These are phyloP conservation scores for Ferdinandea cuprea DNA, from an alignment of 2,888 invertebrate genomes.

Conservation along the genomic window DNA sequence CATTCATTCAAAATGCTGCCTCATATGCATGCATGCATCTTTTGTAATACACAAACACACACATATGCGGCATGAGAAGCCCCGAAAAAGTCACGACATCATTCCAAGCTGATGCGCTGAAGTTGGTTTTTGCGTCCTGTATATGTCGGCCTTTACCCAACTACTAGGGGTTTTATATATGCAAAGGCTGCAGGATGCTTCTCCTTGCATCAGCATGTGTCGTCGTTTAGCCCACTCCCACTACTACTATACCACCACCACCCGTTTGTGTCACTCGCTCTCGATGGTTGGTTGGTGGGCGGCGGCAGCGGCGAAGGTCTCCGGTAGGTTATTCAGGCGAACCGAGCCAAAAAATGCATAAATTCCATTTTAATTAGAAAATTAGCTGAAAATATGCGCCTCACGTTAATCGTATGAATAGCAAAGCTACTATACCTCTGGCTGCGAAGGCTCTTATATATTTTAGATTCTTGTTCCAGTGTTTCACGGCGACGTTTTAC, in stretches of 20 bases:
- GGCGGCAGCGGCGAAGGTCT: background rate
- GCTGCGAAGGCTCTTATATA: conserved; percentile 50
- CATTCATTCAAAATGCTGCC: conserved; percentile 74
- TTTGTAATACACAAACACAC: conserved; percentile 25
- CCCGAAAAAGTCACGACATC: conserved; percentile 69
- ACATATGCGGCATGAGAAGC: background rate
- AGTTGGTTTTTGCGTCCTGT: conserved; percentile 37
- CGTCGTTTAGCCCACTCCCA: conserved; percentile 32
- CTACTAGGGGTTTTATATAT: conserved; percentile 14
- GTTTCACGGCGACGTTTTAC: background rate
- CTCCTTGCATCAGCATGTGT: conserved; percentile 74
- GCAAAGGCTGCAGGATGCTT: conserved; percentile 49
- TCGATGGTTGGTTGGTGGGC: background rate
- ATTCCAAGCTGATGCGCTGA: conserved; percentile 72
- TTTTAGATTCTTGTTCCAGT: conserved; percentile 59
- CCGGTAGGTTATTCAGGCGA: conserved; percentile 64
- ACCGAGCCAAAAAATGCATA: conserved; percentile 81
- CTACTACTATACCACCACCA: conserved; percentile 1
- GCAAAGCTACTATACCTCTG: conserved; percentile 47
- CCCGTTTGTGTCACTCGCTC: conserved; percentile 1
- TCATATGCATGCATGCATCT: conserved; percentile 73
- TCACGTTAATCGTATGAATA: conserved; percentile 83
- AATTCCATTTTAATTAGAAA: conserved; percentile 83
- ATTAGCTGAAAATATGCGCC: conserved; percentile 83
- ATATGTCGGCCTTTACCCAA: conserved; percentile 25